Evolutionary conservation across 2,797 vertebrate species (phyloP), one percentile per base, ranked within the genome.

Genomic region (Eulemur rubriventer): DNA sequence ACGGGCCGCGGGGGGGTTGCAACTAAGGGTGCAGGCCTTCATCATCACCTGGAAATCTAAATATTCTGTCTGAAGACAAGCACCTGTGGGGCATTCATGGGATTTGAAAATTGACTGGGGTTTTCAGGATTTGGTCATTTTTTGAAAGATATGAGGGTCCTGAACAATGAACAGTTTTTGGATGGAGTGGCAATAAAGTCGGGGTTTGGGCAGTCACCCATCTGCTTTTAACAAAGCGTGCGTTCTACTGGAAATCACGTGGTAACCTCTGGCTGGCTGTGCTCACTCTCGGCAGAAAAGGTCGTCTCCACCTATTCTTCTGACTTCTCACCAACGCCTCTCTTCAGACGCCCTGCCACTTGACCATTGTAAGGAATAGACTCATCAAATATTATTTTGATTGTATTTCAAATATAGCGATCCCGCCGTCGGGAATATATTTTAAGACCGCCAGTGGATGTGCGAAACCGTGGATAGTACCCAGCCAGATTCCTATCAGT

Each of bases 221-320:
- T 10, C 0, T 41, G 14, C 33, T 84, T n/a, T 28, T 11, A 2
- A 20, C 22, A 11, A 61, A 30, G 4, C 4, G 2, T 46, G 18
- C 2, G 8, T 17, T 2, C 38, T 7, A 0, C 10, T 55, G 18
- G 9, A 70, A 46, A 12, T 22, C 14, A 12, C 2, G 17, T 0
- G 16, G 2, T 14, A 12, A 11, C 7, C 24, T 55, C 0, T 46
- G 80, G 41, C 38, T 9, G 43, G 16, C 22, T 16, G 33, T 2
- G 0, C 9, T 14, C 18, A 5, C 5, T 72, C 3, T 52, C 24
- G 3, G 18, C 46, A 50, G 61, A 52, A 50, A 65, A 3, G 12
- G 2, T 13, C 7, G 5, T 20, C 48, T 38, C 73, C 35, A 38
- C 22, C 30, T 52, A 10, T 7, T 65, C 14, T 35, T 55, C 14